Evolutionary conservation across 1,140 invertebrate genomes (phyloP), one percentile per base, ranked within the genome.

Genomic region (Drosophila parabipectinata): DNA sequence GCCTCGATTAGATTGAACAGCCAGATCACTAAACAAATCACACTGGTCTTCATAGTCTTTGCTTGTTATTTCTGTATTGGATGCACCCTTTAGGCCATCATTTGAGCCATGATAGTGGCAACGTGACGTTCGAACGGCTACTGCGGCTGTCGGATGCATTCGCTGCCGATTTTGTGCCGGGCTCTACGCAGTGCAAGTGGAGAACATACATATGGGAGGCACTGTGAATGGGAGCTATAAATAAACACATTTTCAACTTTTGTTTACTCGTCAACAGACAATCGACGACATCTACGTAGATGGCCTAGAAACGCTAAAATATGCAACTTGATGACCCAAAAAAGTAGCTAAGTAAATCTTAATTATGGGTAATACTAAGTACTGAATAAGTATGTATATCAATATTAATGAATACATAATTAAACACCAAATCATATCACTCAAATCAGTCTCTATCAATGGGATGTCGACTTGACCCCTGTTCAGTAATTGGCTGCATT

Each of bases 401-500:
- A 14, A 44, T 18, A 14, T 44, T 15, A 18, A 47, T 47, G 1
- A 21, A 21, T 7, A 24, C 3, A 24, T 47, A 18, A 47, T 47
- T 21, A 47, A 47, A 18, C 18, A 21, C 2, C 9, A 24, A 47
- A 47, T 9, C 18, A 21, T 47, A 24, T 47, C 15, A 47, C 9
- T 47, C 15, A 3, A 47, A 21, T 21, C 15, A 1, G 44, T 18
- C 15, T 24, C 21, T 47, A 21, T 47, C 44, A 45, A 18, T 47
- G 44, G 0, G 41, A 45, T 15, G 14, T 9, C 15, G 8, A 5
- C 44, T 30, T 32, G n/a, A 34, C 18, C 37, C 26, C 14, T 30
- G 21, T 50, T 12, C 50, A 14, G 57, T 60, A 84, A 84, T 84
- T 83, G 79, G 55, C 62, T 52, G 55, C 55, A 84, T 84, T 79